Evolutionary conservation across 2,797 vertebrate genomes (phyloP).

Genomic region (Periophthalmus magnuspinnatus): DNA sequence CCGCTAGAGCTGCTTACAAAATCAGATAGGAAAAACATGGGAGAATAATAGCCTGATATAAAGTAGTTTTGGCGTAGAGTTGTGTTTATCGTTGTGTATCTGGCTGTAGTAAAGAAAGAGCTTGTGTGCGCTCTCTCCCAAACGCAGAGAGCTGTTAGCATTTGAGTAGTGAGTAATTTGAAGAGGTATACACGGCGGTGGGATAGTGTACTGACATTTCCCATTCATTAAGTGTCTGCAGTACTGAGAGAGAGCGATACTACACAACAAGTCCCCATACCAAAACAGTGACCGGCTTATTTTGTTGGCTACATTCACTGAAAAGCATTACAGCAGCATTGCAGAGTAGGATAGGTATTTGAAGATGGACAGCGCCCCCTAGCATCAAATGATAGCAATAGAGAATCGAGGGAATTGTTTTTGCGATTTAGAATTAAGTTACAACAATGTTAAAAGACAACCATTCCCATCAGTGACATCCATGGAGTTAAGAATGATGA

Average conservation of each 20-base stretch:
- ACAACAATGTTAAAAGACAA: too few relatives aligned
- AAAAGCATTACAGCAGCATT: too few relatives aligned
- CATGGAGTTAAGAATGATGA: too few relatives aligned
- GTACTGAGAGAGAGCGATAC: background rate
- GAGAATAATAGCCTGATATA: background rate
- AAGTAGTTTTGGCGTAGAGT: background rate
- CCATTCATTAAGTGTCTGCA: conserved; percentile 3
- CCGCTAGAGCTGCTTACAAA: conserved; percentile 32
- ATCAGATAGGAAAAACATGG: conserved; percentile 8
- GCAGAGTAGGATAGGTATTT: too few relatives aligned
- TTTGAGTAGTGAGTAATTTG: background rate
- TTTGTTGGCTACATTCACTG: too few relatives aligned
- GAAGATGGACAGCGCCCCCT: conserved; percentile 1
- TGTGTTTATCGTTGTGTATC: conserved; percentile 6
- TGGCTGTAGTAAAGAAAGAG: conserved; percentile 23
- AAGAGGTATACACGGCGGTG: background rate
- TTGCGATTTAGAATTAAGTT: background rate
- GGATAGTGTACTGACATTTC: conserved; percentile 2
- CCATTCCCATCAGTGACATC: too few relatives aligned
- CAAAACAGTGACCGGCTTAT: background rate
- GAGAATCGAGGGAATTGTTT: background rate
- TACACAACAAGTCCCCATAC: background rate
- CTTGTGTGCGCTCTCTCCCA: background rate
- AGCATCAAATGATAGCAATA: background rate
- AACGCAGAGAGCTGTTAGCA: background rate